These are phyloP conservation scores for Diplodus sargus DNA, from an alignment of 2,797 vertebrate species.

Conservation along the genomic window DNA sequence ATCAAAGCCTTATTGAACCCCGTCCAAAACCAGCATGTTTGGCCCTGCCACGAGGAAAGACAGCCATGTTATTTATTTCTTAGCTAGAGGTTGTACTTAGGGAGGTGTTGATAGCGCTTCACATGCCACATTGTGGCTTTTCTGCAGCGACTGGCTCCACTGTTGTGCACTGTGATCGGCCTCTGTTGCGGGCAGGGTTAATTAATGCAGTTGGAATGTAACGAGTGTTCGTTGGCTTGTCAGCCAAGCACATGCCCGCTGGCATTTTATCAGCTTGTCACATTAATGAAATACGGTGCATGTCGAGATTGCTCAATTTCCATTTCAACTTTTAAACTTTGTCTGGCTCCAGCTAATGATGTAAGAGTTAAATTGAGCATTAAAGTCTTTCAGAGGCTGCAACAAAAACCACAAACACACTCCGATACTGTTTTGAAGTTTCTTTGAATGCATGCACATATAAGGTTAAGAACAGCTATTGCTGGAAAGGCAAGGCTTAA, in stretches of 20 bases:
- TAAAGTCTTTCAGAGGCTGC: conserved; percentile 75
- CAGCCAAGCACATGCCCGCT: conserved; percentile 70
- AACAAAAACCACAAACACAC: conserved; percentile 54
- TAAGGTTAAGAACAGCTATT: conserved; percentile 56
- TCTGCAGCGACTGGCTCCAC: conserved; percentile 54
- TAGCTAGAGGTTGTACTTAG: conserved; percentile 81
- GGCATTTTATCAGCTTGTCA: conserved; percentile 82
- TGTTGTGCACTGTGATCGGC: conserved; percentile 31
- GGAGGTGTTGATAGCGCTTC: conserved; percentile 79
- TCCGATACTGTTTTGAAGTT: conserved; percentile 35
- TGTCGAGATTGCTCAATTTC: conserved; percentile 82
- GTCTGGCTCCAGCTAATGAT: conserved; percentile 77
- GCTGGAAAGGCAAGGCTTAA: conserved; percentile 28
- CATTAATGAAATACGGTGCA: conserved; percentile 79
- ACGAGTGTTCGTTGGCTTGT: conserved; percentile 69
- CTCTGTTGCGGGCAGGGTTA: conserved; percentile 67
- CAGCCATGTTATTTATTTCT: conserved; percentile 85
- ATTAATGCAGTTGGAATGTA: conserved; percentile 77
- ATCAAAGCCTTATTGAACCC: conserved; percentile 91
- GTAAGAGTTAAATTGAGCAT: conserved; percentile 80
- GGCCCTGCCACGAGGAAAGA: conserved; percentile 89
- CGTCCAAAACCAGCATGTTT: conserved; percentile 93
- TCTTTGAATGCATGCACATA: conserved; percentile 52
- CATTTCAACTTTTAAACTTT: conserved; percentile 85
- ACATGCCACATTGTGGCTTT: conserved; percentile 67